These are phyloP conservation scores for Babyrousa celebensis DNA, from an alignment of 2,797 vertebrate genomes.

Conservation along the genomic window DNA sequence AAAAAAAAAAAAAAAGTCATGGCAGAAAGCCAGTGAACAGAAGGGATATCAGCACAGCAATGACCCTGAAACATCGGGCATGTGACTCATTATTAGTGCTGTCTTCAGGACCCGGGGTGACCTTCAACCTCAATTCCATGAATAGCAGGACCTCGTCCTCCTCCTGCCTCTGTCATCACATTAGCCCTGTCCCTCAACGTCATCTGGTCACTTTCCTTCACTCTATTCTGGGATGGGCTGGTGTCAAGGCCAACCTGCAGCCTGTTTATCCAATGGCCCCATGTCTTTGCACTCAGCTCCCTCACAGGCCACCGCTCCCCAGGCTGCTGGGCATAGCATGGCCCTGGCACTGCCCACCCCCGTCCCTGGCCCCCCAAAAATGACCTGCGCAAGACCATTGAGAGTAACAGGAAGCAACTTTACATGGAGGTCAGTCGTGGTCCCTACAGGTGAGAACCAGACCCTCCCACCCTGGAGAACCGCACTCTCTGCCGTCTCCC, in stretches of 20 bases:
- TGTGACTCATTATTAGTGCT: background rate
- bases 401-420: background rate
- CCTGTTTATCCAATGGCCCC: background rate
- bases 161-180: background rate
- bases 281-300: background rate
- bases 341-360: background rate
- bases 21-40: background rate
- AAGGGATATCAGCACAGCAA: background rate
- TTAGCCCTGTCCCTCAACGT: background rate
- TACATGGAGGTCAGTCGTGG: accelerated
- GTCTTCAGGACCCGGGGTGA: too few relatives aligned
- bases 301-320: background rate
- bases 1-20: background rate
- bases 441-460: background rate
- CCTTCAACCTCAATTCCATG: background rate
- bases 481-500: background rate
- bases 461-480: accelerated
- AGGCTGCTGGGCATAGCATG: background rate
- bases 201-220: background rate
- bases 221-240: background rate
- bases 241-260: background rate
- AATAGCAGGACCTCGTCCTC: background rate
- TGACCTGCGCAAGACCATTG: background rate
- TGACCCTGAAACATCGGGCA: background rate
- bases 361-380: background rate